phyloP scores from a whole-genome alignment of 2,888 invertebrate species.

The Flabesymbios commensalis region DNA sequence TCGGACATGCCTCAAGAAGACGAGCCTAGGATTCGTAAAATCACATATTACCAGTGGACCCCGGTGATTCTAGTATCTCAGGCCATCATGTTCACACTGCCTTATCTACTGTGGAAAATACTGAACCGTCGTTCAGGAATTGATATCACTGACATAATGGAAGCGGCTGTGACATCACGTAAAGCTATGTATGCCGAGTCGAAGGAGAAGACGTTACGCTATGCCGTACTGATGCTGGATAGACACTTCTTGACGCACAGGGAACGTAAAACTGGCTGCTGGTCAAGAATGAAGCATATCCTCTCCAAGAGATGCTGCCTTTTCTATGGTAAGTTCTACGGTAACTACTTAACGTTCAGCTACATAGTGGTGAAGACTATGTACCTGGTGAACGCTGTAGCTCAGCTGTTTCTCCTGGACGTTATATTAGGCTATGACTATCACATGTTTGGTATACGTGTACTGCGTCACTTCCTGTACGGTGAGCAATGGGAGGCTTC shows the following conservation, averaged over 20 bases:
- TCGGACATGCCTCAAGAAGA: slow-evolving; percentile 30
- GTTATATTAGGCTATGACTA: slow-evolving; percentile 61
- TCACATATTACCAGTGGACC: slow-evolving; percentile 63
- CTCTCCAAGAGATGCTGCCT: slow-evolving; percentile 47
- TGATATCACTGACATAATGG: slow-evolving; percentile 27
- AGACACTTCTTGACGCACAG: slow-evolving; percentile 20
- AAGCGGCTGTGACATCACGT: slow-evolving; percentile 27
- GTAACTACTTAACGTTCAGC: slow-evolving; percentile 62
- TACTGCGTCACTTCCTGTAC: slow-evolving; percentile 61
- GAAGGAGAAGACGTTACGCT: slow-evolving; percentile 26
- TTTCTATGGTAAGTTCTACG: slow-evolving; percentile 56
- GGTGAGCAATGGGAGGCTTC: slow-evolving; percentile 51
- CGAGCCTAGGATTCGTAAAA: slow-evolving; percentile 53
- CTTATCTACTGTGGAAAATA: slow-evolving; percentile 63
- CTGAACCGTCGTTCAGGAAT: slow-evolving; percentile 38
- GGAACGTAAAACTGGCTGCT: slow-evolving; percentile 19
- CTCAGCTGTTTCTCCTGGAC: slow-evolving; percentile 64
- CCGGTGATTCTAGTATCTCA: slow-evolving; percentile 58
- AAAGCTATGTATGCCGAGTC: slow-evolving; percentile 25
- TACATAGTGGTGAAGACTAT: slow-evolving; percentile 60
- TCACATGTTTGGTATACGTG: slow-evolving; percentile 62
- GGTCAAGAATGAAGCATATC: slow-evolving; percentile 40
- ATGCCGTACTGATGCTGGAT: slow-evolving; percentile 28
- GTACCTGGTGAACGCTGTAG: slow-evolving; percentile 62
- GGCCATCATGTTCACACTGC: slow-evolving; percentile 46